Evolutionary conservation across 2,797 vertebrate genomes (phyloP).

Genomic region (Myotis vivesi): DNA sequence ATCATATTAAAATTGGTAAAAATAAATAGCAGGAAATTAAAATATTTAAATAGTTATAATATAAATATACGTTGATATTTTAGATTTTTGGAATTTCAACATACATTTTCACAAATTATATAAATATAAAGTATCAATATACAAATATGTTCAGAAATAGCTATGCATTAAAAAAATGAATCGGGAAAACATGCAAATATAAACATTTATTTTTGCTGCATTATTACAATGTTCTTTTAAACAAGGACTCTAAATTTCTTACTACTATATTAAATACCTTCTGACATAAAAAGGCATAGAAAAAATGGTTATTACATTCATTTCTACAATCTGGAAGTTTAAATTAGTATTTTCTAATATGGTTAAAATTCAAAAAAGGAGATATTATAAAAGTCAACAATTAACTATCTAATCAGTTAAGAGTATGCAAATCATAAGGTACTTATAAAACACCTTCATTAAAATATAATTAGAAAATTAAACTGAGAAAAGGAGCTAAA

Average conservation of each 20-base stretch:
- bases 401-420: slow-evolving; percentile 56
- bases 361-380: slow-evolving; percentile 53
- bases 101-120: not conserved
- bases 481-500: slow-evolving; percentile 22
- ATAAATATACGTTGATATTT: not conserved
- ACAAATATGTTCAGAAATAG: not conserved
- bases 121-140: not conserved
- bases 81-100: not conserved
- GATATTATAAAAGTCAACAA: slow-evolving; percentile 62
- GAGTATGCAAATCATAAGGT: slow-evolving; percentile 27
- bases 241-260: not conserved
- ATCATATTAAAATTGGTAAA: not conserved
- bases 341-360: slow-evolving; percentile 62
- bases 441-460: slow-evolving; percentile 57
- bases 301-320: not conserved
- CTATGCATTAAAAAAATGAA: not conserved
- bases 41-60: not conserved
- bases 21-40: not conserved
- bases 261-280: not conserved
- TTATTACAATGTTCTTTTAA: not conserved
- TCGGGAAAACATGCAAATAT: not conserved
- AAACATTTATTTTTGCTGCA: not conserved
- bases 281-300: not conserved
- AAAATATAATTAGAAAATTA: slow-evolving; percentile 44
- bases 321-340: not conserved